phyloP scores from a whole-genome alignment of 2,113 vertebrate genomes.

The Pseudopipra pipra region DNA sequence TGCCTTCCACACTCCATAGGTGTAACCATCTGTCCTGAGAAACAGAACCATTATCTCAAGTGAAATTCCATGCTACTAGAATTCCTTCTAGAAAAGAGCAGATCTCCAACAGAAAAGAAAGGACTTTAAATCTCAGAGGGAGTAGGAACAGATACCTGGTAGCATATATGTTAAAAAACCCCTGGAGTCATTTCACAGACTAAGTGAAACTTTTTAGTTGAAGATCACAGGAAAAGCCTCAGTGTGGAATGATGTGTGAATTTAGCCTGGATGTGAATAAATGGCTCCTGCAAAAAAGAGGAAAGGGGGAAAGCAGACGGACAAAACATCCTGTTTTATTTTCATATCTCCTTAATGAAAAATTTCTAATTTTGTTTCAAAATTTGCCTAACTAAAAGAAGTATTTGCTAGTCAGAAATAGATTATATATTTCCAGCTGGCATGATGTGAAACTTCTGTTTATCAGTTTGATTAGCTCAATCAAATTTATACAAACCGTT shows the following conservation, averaged over 20 bases:
- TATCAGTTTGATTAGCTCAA: neutral
- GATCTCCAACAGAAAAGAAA: neutral
- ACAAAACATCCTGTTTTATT: neutral
- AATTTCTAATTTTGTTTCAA: neutral
- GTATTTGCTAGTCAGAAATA: neutral
- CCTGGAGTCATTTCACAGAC: neutral
- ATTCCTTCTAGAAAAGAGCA: neutral
- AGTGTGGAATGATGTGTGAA: neutral
- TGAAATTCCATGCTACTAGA: neutral
- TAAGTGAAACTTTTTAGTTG: neutral
- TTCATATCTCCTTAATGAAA: neutral
- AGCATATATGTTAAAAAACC: neutral
- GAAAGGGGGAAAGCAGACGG: neutral
- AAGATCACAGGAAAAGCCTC: neutral
- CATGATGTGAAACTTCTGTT: neutral
- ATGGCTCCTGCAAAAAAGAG: neutral
- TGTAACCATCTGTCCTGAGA: neutral
- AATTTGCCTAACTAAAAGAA: neutral
- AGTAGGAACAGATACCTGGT: neutral
- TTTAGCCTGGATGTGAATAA: neutral
- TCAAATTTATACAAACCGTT: neutral
- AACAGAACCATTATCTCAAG: neutral
- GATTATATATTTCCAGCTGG: neutral
- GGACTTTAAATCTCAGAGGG: neutral
- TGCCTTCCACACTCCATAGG: neutral